These are phyloP conservation scores for Brachionus plicatilis DNA, from an alignment of 1,140 invertebrate species.

Conservation along the genomic window DNA sequence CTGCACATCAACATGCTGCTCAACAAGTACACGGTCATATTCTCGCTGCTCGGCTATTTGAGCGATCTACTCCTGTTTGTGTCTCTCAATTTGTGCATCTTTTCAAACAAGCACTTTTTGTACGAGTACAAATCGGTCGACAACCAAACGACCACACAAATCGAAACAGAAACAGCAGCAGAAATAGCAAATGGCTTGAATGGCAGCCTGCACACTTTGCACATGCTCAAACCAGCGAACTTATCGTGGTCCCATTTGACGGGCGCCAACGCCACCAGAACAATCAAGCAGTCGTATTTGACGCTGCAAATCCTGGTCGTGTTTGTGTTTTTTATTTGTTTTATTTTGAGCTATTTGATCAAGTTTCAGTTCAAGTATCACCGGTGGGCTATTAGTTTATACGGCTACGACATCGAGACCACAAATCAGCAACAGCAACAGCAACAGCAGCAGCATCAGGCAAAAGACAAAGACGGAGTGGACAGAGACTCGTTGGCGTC, in stretches of 20 bases:
- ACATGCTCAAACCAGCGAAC: no score
- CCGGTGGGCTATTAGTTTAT: neutral
- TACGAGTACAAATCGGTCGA: neutral
- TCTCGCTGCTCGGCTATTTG: neutral
- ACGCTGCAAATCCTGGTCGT: constrained; percentile 15
- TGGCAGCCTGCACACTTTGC: no score
- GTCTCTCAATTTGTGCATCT: neutral
- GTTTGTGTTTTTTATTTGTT: constrained; percentile 31
- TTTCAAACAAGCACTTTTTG: constrained; percentile 17
- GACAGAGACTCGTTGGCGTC: constrained; percentile 12
- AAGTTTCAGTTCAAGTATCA: constrained; percentile 39
- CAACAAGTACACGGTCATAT: neutral
- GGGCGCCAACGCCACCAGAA: neutral
- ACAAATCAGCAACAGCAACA: neutral
- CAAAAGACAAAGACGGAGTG: neutral
- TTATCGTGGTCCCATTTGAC: neutral
- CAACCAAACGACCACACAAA: neutral
- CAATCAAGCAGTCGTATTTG: constrained; percentile 32
- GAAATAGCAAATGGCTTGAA: no score
- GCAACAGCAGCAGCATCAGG: no score
- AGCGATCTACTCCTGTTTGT: neutral
- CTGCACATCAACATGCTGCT: constrained; percentile 7
- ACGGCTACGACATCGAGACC: constrained; percentile 8
- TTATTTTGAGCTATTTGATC: constrained; percentile 38
- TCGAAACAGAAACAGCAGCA: no score